Base-by-base conservation (phyloP, 2,113 vertebrate genomes). In the Toxotes chatareus region DNA sequence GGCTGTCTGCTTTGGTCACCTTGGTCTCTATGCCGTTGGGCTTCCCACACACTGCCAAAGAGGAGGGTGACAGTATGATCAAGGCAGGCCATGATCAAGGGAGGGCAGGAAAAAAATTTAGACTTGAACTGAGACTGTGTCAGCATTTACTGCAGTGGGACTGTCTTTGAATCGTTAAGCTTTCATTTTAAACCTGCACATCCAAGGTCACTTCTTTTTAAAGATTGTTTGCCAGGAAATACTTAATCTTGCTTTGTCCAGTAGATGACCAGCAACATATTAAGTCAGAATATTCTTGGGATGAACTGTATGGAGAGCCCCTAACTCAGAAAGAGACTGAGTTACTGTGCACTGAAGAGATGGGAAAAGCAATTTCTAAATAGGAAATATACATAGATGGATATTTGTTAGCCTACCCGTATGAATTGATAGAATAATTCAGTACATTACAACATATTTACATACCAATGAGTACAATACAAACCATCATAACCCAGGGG, bases 1-100 rank as follows among this genome's bases (percentile, higher is more conserved):
- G 17, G 91, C 63, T 27, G 90, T 95, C 82, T 94, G 95, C 88
- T 93, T 93, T 95, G 76, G 78, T 86, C 87, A 95, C 93, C 59
- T 94, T 92, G 65, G 79, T 92, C 23, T 91, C 96, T 12, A 88
- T 74, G 14, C 93, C 89, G 16, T 86, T 90, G 0, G 68, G 93
- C 93, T 98, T 99, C 80, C 98, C 98, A 92, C 98, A 99, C 85
- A 99, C 98, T 99, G 71, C 21, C 62, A 92, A 3, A 84, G 65
- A 92, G 51, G 82, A 77, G n/a, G 82, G 76, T 82, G 78, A 89
- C 44, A 83, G 44, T 59, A 86, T 64, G 85, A 86, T n/a, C n/a
- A 74, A 92, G 83, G 62, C 14, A 81, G 64, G 55, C 32, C 59
- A 69, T 74, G 21, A 73, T 76, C 56, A 73, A 78, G 47, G 62